Percentiles rank a stretch among this genome's conserved stretches.
phyloP scores from a whole-genome alignment of 2,888 invertebrate species.

The Apotomis capreana region DNA sequence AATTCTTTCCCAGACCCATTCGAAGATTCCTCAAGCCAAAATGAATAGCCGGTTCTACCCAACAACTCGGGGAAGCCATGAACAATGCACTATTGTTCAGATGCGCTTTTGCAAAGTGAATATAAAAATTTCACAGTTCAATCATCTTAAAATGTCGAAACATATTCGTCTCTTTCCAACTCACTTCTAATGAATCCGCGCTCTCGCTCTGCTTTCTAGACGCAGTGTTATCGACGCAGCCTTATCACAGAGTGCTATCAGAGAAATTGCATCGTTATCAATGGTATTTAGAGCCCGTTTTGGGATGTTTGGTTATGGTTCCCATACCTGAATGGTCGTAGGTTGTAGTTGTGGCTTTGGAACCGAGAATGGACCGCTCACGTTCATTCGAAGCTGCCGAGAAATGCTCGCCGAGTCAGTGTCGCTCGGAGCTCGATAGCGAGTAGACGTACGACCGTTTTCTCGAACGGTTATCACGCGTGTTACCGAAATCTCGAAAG shows the following conservation, averaged over 20 bases:
- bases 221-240: slow-evolving; percentile 81
- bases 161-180: slow-evolving; percentile 57
- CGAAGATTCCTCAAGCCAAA: slow-evolving; percentile 14
- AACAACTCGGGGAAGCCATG: slow-evolving; percentile 10
- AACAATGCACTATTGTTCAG: slow-evolving; percentile 60
- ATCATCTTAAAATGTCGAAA: slow-evolving; percentile 73
- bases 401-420: slow-evolving; percentile 54
- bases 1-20: slow-evolving; percentile 27
- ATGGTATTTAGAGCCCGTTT: slow-evolving; percentile 57
- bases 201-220: slow-evolving; percentile 75
- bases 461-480: slow-evolving; percentile 57
- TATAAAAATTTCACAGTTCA: slow-evolving; percentile 79
- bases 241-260: slow-evolving; percentile 67
- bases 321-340: slow-evolving; percentile 81
- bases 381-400: slow-evolving; percentile 56
- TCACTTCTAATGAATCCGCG: slow-evolving; percentile 40
- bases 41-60: slow-evolving; percentile 19
- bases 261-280: slow-evolving; percentile 58
- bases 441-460: slow-evolving; percentile 48
- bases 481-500: slow-evolving; percentile 51
- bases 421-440: slow-evolving; percentile 52
- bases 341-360: slow-evolving; percentile 61
- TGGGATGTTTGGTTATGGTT: slow-evolving; percentile 59
- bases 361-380: slow-evolving; percentile 73
- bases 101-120: slow-evolving; percentile 75